Percentiles rank a stretch among this genome's conserved stretches.
phyloP scores from a whole-genome alignment of 2,797 vertebrate species.

The Lerista edwardsae region DNA sequence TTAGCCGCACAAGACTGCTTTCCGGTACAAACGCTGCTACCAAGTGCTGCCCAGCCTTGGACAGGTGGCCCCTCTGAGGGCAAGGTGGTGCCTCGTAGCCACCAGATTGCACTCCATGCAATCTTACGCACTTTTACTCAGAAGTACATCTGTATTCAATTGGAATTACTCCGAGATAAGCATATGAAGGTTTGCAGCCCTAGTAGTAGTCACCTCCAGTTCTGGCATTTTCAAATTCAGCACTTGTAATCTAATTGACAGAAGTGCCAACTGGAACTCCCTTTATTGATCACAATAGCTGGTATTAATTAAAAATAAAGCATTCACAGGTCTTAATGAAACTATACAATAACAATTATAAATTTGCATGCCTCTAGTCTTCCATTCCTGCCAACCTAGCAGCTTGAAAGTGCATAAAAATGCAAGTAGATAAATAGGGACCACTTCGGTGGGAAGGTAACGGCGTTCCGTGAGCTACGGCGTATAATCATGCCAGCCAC shows the following conservation, averaged over 20 bases:
- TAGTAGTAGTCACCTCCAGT: conserved; percentile 2
- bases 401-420: too few relatives aligned
- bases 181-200: background rate
- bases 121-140: background rate
- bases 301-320: conserved; percentile 75
- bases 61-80: too few relatives aligned
- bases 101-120: background rate
- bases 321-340: conserved; percentile 74
- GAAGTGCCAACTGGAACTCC: conserved; percentile 66
- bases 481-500: too few relatives aligned
- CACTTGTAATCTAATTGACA: conserved; percentile 75
- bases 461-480: too few relatives aligned
- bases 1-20: too few relatives aligned
- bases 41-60: too few relatives aligned
- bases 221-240: conserved; percentile 49
- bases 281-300: conserved; percentile 70
- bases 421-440: too few relatives aligned
- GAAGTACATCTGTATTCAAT: background rate
- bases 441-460: too few relatives aligned
- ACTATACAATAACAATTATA: conserved; percentile 60
- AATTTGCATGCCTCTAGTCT: conserved; percentile 55
- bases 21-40: too few relatives aligned
- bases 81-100: too few relatives aligned
- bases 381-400: too few relatives aligned
- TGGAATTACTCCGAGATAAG: background rate